phyloP scores from a whole-genome alignment of 2,113 vertebrate species.

The Oxygymnocypris stewartii region DNA sequence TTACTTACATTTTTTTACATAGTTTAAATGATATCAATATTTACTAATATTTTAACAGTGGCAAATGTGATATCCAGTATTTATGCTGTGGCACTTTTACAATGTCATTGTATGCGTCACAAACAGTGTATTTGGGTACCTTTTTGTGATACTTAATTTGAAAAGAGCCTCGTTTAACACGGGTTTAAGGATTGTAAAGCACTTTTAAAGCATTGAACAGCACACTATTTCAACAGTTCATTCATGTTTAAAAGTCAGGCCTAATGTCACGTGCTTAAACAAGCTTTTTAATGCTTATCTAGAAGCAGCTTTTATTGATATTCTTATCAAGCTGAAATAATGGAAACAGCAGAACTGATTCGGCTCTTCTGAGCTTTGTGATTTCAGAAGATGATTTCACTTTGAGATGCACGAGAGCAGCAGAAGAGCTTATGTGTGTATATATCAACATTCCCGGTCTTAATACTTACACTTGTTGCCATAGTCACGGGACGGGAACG shows the following conservation, averaged over 20 bases:
- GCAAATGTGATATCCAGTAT: background rate
- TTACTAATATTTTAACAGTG: background rate
- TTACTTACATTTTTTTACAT: background rate
- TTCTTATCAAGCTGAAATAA: background rate
- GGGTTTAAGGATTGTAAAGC: background rate
- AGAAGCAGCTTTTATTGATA: conserved; percentile 9
- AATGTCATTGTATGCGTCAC: too few species aligned
- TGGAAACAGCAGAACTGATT: background rate
- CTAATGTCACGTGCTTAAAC: background rate
- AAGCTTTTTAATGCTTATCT: conserved; percentile 3
- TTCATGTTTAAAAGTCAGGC: background rate
- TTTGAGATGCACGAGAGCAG: background rate
- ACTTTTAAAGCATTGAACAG: background rate
- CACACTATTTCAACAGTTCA: background rate
- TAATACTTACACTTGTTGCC: conserved; percentile 40
- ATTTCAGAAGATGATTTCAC: background rate
- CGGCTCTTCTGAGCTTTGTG: background rate
- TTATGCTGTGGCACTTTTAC: background rate
- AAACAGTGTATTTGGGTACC: too few species aligned
- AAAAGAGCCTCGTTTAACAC: background rate
- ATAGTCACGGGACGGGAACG: conserved; percentile 39
- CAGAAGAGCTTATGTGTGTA: background rate
- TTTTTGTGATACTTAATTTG: background rate
- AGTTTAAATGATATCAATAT: too few species aligned
- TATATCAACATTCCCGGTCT: conserved; percentile 1